Evolutionary conservation across 2,797 vertebrate species (phyloP).

Genomic region (Melanotaenia nigrans): DNA sequence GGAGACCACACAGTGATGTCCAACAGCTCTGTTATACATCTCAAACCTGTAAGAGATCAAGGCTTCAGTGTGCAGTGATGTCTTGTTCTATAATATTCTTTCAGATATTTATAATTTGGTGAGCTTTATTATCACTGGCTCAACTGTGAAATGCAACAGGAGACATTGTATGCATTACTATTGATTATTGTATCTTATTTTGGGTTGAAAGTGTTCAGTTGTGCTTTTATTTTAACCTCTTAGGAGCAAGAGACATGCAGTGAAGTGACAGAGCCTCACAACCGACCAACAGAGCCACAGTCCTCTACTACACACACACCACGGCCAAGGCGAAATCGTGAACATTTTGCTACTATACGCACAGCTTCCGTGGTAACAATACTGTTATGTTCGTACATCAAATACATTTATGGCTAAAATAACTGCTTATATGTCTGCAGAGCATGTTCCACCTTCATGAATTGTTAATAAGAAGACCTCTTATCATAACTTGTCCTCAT

Average conservation of each 20-base stretch:
- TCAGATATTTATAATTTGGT: not conserved
- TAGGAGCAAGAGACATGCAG: constrained; percentile 92
- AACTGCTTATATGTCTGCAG: not conserved
- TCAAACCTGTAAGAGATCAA: constrained; percentile 88
- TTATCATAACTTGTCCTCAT: not conserved
- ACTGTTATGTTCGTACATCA: constrained; percentile 5
- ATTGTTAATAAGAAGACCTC: constrained; percentile 4
- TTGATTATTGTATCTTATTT: constrained; percentile 1
- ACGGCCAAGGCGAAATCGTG: constrained; percentile 94
- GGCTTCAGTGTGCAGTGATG: not conserved
- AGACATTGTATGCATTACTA: not conserved
- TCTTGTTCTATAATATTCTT: too few relatives aligned
- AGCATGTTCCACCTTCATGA: constrained; percentile 8
- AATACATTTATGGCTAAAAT: constrained; percentile 8
- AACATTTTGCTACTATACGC: constrained; percentile 99
- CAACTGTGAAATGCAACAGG: not conserved
- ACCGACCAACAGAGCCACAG: constrained; percentile 88
- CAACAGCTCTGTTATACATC: constrained; percentile 96
- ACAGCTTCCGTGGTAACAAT: constrained; percentile 93
- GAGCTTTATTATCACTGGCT: not conserved
- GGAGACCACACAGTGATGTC: constrained; percentile 98
- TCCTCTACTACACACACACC: constrained; percentile 90
- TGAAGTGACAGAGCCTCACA: constrained; percentile 88
- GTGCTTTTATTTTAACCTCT: constrained; percentile 11
- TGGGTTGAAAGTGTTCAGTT: constrained; percentile 2